phyloP scores from a whole-genome alignment of 1,140 invertebrate genomes.

The Stratiolaelaps scimitus region DNA sequence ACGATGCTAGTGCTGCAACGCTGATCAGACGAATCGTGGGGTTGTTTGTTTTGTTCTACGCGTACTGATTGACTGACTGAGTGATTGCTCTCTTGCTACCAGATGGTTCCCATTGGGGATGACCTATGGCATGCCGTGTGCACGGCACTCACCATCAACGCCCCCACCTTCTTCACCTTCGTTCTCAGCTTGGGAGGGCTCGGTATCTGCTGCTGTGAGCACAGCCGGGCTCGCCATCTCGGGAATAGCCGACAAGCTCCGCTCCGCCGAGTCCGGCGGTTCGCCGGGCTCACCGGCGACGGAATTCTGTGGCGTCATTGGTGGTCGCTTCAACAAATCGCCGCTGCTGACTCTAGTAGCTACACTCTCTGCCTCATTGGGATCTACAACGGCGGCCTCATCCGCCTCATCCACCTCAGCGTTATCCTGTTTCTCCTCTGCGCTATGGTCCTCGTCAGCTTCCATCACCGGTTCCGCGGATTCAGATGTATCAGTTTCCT shows the following conservation, averaged over 20 bases:
- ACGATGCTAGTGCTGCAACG: constrained; percentile 1
- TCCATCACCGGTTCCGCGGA: neutral
- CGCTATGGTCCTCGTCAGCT: neutral
- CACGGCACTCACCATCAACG: constrained; percentile 25
- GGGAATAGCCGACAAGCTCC: neutral
- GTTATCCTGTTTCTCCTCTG: neutral
- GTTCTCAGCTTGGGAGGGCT: neutral
- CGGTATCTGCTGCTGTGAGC: neutral
- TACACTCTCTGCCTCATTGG: neutral
- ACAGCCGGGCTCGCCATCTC: neutral
- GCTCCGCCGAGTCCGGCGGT: neutral
- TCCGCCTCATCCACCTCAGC: neutral
- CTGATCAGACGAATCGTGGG: too few species aligned
- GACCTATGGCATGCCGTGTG: constrained; percentile 5
- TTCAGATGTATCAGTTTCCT: neutral
- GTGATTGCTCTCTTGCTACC: too few species aligned
- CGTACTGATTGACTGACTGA: too few species aligned
- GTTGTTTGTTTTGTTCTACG: too few species aligned
- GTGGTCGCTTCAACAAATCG: neutral
- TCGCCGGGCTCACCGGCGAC: neutral
- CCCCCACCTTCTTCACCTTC: neutral
- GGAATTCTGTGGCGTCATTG: constrained; percentile 8
- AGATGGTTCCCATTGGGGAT: too few species aligned
- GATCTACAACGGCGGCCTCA: neutral
- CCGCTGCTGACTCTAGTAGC: neutral